Base-by-base conservation (phyloP, 1,140 invertebrate species). In the Gonioctena quinquepunctata region DNA sequence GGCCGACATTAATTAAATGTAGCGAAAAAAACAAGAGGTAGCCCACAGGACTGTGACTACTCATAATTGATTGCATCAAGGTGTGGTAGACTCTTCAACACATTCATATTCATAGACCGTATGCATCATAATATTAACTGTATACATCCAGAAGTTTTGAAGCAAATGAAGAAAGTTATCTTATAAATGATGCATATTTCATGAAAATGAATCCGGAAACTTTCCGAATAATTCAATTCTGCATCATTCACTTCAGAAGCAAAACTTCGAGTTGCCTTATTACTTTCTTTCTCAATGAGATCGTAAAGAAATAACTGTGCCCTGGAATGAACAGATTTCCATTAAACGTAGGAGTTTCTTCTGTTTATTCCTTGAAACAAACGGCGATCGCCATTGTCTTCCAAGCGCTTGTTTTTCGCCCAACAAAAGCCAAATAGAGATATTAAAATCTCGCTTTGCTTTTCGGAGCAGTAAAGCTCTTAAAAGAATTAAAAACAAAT, bases 401-500 rank as follows among this genome's bases (percentile, higher is more conserved):
- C 18, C 8, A 18, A 18, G 52, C 11, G 19, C n/a, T 21, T 21
- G 52, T 33, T 27, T 52, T 33, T 28, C 63, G 18, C 26, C 19
- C 19, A 23, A 64, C 48, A 64, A 64, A 25, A 64, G 23, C 19
- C 21, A 26, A 54, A 66, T 54, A 66, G 50, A 54, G 63, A 66
- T 66, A 54, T 54, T 66, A 28, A 66, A 66, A 18, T 54, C 48
- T 52, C 26, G 27, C 63, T 54, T 66, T 66, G 63, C 54, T 33
- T 18, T 13, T 52, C 42, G n/a, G 42, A 33, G 27, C 19, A 66
- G 48, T 66, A 49, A 54, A 66, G 50, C 42, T 22, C 23, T 66
- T 54, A 27, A 66, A 54, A 66, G 42, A 19, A 66, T 25, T 66
- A 54, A 66, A 66, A 66, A 66, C 50, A 54, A 66, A 66, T 66